phyloP scores from a whole-genome alignment of 2,888 invertebrate species.

The Trachelus stipa region DNA sequence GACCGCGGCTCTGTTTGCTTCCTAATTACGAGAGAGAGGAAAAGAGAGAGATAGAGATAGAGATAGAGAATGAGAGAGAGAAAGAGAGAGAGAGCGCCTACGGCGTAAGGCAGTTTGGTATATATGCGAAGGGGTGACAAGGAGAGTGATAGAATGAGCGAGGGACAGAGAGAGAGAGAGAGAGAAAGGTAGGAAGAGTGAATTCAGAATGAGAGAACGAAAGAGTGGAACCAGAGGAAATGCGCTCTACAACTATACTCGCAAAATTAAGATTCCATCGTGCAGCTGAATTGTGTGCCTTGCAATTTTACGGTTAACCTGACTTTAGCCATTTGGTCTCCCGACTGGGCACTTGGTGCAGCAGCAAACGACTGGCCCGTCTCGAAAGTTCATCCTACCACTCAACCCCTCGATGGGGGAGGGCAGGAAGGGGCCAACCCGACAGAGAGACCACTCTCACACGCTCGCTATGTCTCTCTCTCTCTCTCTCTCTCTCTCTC shows the following conservation, averaged over 20 bases:
- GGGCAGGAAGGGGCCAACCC: no score
- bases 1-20: conserved; percentile 58
- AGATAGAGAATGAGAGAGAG: conserved; percentile 4
- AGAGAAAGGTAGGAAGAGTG: background rate
- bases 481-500: background rate
- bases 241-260: conserved; percentile 37
- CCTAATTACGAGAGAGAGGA: conserved; percentile 50
- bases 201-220: background rate
- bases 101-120: background rate
- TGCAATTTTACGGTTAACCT: conserved; percentile 56
- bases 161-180: background rate
- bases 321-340: no score
- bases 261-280: conserved; percentile 57
- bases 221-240: conserved; percentile 17
- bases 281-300: conserved; percentile 52
- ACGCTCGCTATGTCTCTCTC: background rate
- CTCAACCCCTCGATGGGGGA: no score
- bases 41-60: conserved; percentile 26
- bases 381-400: no score
- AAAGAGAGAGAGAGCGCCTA: conserved; percentile 1
- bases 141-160: conserved; percentile 6
- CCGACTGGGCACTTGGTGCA: no score
- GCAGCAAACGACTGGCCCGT: no score
- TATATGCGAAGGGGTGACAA: conserved; percentile 1
- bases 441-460: no score